phyloP scores from a whole-genome alignment of 1,140 invertebrate species.

The Zaprionus lachaisei region DNA sequence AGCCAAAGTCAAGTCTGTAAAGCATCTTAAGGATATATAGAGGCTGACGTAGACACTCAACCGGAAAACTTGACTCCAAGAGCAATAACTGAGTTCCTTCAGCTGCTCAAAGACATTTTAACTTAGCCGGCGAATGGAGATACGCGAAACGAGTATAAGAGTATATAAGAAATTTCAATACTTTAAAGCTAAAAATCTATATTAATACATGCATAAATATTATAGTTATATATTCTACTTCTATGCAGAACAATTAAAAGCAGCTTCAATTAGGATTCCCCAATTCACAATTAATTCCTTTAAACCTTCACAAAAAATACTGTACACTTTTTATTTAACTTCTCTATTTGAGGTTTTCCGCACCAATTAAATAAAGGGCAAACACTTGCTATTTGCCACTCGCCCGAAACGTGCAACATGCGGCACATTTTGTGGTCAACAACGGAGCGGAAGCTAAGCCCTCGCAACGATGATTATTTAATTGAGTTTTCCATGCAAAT shows the following conservation, averaged over 20 bases:
- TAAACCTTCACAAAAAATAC: not conserved
- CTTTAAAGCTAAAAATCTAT: no score
- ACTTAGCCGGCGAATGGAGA: not conserved
- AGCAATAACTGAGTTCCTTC: not conserved
- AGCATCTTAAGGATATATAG: conserved; percentile 11
- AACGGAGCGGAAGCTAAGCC: not conserved
- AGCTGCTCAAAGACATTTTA: not conserved
- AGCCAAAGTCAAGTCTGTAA: conserved; percentile 13
- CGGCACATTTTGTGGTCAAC: conserved; percentile 14
- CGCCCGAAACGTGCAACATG: not conserved
- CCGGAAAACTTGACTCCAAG: not conserved
- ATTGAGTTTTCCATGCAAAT: conserved; percentile 58
- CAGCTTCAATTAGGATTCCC: no score
- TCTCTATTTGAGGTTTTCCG: not conserved
- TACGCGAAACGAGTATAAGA: no score
- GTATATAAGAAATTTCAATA: no score
- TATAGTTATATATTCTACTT: no score
- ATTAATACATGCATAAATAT: no score
- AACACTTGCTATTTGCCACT: not conserved
- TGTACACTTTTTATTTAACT: not conserved
- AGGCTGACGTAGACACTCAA: not conserved
- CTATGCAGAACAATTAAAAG: no score
- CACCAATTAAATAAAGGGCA: not conserved
- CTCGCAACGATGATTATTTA: conserved; percentile 41
- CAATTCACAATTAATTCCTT: not conserved